Evolutionary conservation across 1,140 invertebrate species (phyloP), one percentile per base, ranked within the genome.

Genomic region (Drosophila biarmipes): DNA sequence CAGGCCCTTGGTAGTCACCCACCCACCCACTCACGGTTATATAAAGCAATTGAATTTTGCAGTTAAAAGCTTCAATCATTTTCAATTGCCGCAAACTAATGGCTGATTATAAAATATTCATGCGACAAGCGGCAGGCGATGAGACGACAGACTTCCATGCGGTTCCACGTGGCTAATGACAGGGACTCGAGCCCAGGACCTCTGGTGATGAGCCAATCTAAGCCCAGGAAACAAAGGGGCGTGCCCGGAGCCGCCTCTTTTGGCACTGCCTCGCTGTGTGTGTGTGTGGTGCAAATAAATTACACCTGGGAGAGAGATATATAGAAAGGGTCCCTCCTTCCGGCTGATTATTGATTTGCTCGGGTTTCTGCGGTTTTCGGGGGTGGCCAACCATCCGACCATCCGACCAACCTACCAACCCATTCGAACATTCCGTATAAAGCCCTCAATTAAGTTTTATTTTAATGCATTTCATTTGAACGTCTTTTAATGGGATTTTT

Each of bases 31-130:
- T 53, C 37, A 52, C 37, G 42, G 54, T 46, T 46, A 51, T 49
- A 78, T 80, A 68, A 78, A 82, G 76, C 85, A 89, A 89, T 89
- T 89, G 80, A 89, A 89, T 89, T 89, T 89, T 71, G 80, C 76
- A 90, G 84, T 90, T 89, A 89, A 89, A 89, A 89, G 84, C 84
- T 89, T 82, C 84, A 89, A 89, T 89, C 84, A 89, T 89, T 89
- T 89, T 80, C 84, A 84, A 89, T 89, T 84, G 84, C 84, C 84
- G 53, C 84, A 89, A 89, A 89, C 84, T 89, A 89, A 89, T 89
- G 84, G 85, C 68, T 73, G 80, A 90, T 85, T 90, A 89, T 89
- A 84, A 89, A 89, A 89, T 89, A 89, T 89, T 75, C 84, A 89
- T 89, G 84, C 84, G 84, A 89, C 84, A 82, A 73, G 71, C 76